Base-by-base conservation (phyloP, 2,888 invertebrate species). In the Cyrtodaria siliqua region DNA sequence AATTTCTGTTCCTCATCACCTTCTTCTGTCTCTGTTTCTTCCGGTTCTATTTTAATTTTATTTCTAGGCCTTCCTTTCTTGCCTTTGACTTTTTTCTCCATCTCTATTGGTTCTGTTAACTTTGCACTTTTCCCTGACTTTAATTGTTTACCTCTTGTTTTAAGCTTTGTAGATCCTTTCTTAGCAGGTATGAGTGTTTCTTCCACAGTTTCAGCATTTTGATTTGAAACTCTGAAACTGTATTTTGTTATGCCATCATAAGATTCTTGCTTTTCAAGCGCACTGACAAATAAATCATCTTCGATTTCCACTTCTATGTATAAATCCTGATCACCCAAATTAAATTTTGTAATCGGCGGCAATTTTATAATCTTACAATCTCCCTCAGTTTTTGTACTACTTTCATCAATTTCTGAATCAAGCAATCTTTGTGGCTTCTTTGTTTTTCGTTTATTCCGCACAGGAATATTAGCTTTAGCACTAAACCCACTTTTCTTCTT, bases 291-390 rank as follows among this genome's bases (percentile, higher is more conserved):
- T 14, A 66, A 55, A 16, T 60, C 49, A 38, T 53, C 20, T 26
- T 66, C 47, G 16, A 72, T 49, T 26, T 59, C 33, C 12, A 72
- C 24, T 23, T 72, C 72, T 38, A 72, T 47, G 20, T 53, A 24
- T 18, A 72, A 55, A 33, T 64, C 29, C 2, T 60, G 26, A 14
- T 66, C 47, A 49, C 18, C 42, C 16, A 60, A 9, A 9, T 49
- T 27, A 47, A 27, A 20, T 27, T 47, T 29, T 2, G 60, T 26
- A 18, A 60, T 29, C 16, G 8, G 9, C 1, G 60, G 60, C 6
- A 60, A 47, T 47, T 44, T 18, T 1, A 60, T 18, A 29, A 6
- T 18, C 29, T 27, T 55, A 2, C 9, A 9, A 3, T 55, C 33
- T 29, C 4, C 29, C 16, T 55, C 55, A 9, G 12, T 29, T 27